Conservation (phyloP, 2,797 vertebrate species). For the Acestrorhynchus altus region DNA sequence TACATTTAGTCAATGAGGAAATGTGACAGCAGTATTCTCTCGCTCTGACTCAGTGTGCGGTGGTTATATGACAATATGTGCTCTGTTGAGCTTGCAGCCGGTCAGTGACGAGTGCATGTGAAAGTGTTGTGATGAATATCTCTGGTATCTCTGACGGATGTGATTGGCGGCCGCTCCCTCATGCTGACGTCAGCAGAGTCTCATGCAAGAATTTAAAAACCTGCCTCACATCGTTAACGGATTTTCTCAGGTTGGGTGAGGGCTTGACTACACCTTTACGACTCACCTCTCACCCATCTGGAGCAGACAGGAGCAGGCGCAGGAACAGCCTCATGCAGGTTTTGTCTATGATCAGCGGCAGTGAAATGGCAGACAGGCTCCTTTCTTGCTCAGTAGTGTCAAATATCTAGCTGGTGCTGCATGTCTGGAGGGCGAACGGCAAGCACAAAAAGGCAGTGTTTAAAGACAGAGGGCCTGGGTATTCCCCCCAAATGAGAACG, state of each 20-base stretch:
- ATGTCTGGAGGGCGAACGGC: conserved; percentile 55
- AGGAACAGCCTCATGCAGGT: neutral
- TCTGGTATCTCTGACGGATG: neutral
- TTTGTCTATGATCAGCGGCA: neutral
- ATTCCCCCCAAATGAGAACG: neutral
- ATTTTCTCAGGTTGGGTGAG: conserved; percentile 8
- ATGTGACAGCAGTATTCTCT: too few relatives aligned
- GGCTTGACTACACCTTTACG: conserved; percentile 1
- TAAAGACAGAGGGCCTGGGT: conserved; percentile 61
- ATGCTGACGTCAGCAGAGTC: conserved; percentile 13
- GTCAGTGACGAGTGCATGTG: conserved; percentile 3
- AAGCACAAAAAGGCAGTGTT: conserved; percentile 78
- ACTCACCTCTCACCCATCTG: neutral
- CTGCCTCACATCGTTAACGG: conserved; percentile 10
- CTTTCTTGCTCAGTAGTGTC: conserved; percentile 65
- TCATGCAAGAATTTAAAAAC: conserved; percentile 14
- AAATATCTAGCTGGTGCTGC: conserved; percentile 67
- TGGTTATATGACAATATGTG: neutral
- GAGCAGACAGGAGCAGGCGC: neutral
- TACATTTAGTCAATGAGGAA: too few relatives aligned
- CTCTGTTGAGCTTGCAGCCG: neutral
- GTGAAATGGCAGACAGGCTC: conserved; percentile 42
- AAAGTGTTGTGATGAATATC: conserved; percentile 36
- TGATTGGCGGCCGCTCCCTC: neutral
- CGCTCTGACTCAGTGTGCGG: neutral